These are phyloP conservation scores for Oreotrochilus melanogaster DNA, from an alignment of 2,113 vertebrate genomes.

Conservation along the genomic window DNA sequence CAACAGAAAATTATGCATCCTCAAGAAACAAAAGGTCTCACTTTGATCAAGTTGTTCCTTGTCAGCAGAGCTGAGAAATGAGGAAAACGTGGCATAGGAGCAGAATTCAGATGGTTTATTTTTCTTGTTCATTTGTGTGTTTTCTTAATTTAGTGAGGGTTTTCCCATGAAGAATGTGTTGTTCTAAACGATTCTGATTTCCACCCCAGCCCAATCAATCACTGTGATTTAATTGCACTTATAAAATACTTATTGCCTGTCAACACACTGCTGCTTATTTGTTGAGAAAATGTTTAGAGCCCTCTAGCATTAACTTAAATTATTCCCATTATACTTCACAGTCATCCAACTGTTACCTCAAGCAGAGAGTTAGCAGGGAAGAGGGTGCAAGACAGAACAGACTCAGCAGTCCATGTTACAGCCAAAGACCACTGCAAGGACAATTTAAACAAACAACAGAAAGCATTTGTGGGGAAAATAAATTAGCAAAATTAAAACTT, in stretches of 20 bases:
- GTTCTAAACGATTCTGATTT: constrained; percentile 46
- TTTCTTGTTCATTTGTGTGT: constrained; percentile 1
- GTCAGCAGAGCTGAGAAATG: neutral
- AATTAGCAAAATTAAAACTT: constrained; percentile 21
- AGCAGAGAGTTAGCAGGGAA: constrained; percentile 18
- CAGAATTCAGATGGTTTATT: constrained; percentile 21
- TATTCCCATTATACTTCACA: constrained; percentile 25
- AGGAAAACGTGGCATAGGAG: neutral
- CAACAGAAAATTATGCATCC: neutral
- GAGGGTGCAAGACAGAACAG: constrained; percentile 9
- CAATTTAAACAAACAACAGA: constrained; percentile 24
- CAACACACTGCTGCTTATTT: constrained; percentile 55
- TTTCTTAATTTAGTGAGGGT: constrained; percentile 46
- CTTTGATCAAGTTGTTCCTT: neutral
- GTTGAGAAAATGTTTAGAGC: constrained; percentile 49
- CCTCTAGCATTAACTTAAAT: constrained; percentile 48
- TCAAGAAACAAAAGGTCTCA: neutral
- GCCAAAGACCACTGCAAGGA: constrained; percentile 36
- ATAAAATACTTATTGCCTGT: constrained; percentile 64
- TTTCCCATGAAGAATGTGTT: neutral
- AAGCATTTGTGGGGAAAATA: constrained; percentile 18
- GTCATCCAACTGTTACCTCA: constrained; percentile 14
- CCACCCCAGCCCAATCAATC: constrained; percentile 52
- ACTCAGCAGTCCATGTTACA: neutral
- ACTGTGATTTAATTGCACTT: constrained; percentile 67